Evolutionary conservation across 2,888 invertebrate species (phyloP), one percentile per base, ranked within the genome.

Genomic region (Leptopilina myrica): DNA sequence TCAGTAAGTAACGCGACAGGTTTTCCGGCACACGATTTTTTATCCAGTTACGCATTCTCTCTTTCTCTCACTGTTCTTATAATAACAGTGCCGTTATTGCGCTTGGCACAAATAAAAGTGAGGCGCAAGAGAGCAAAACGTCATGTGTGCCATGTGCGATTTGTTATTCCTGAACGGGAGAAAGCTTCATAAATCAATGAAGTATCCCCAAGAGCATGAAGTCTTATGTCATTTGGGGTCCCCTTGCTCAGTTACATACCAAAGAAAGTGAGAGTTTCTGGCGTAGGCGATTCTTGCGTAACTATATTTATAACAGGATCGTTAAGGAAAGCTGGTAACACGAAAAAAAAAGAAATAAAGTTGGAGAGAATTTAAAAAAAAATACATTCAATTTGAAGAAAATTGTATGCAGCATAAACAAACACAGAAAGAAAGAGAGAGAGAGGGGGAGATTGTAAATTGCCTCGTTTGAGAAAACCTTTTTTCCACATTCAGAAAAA

Each of bases 131-230:
- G 69, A 43, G 43, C 6, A 43, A 8, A 43, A 43, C 43, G 43
- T 43, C 43, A 43, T 43, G 43, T 43, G 43, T 69, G 49, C 69
- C 53, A 53, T 49, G 53, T 77, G 76, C 79, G 81, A 83, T 80
- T 80, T 80, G 80, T 80, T 79, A 83, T 81, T 84, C 82, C 76
- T 64, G 62, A 56, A 11, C 62, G 62, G 78, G 84, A 83, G 84
- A 84, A 83, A 84, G 83, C 84, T 81, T 83, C 83, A 83, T 84
- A 84, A 84, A 83, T 84, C 84, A 84, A 82, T 82, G 79, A 81
- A 82, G 82, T 81, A 82, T 83, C 82, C 79, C 78, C 59, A 73
- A 78, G 80, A 81, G 80, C 80, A 80, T 78, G 73, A 79, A 78
- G 76, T 75, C 80, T 83, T 84, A 84, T 83, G 84, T 82, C 83